phyloP scores from a whole-genome alignment of 2,888 invertebrate species.

The Resseliella maxima region DNA sequence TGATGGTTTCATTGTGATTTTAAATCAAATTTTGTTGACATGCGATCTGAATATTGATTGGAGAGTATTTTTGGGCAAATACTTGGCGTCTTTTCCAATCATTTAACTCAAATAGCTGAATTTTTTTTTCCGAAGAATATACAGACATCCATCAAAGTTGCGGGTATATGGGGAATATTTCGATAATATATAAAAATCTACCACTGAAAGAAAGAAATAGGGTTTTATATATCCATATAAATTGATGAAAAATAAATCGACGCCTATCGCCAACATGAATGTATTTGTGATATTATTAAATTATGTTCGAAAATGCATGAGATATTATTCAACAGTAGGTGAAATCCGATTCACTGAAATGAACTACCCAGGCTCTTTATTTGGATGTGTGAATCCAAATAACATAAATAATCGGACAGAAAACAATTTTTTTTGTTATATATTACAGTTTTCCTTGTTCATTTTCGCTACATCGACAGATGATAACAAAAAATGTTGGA shows the following conservation, averaged over 20 bases:
- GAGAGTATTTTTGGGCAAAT: conserved; percentile 8
- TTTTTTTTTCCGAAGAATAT: not conserved
- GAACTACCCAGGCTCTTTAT: not conserved
- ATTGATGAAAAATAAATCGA: conserved; percentile 40
- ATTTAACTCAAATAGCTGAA: conserved; percentile 1
- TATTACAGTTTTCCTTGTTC: conserved; percentile 32
- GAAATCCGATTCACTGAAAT: not conserved
- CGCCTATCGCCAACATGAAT: conserved; percentile 20
- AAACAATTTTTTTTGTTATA: not conserved
- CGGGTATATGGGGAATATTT: not conserved
- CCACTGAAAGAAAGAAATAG: conserved; percentile 1
- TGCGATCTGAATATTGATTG: conserved; percentile 58
- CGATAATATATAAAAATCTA: not conserved
- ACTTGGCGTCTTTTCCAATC: conserved; percentile 4
- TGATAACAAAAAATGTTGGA: conserved; percentile 34
- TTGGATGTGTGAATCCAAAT: not conserved
- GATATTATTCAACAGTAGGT: not conserved
- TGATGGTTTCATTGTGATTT: conserved; percentile 57
- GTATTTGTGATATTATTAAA: conserved; percentile 47
- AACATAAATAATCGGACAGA: not conserved
- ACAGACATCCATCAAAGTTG: conserved; percentile 24
- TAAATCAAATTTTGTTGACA: conserved; percentile 58
- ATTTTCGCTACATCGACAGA: conserved; percentile 51
- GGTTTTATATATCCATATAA: conserved; percentile 39
- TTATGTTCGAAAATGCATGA: conserved; percentile 28